phyloP scores from a whole-genome alignment of 2,888 invertebrate species.

The Nomada ruficornis region DNA sequence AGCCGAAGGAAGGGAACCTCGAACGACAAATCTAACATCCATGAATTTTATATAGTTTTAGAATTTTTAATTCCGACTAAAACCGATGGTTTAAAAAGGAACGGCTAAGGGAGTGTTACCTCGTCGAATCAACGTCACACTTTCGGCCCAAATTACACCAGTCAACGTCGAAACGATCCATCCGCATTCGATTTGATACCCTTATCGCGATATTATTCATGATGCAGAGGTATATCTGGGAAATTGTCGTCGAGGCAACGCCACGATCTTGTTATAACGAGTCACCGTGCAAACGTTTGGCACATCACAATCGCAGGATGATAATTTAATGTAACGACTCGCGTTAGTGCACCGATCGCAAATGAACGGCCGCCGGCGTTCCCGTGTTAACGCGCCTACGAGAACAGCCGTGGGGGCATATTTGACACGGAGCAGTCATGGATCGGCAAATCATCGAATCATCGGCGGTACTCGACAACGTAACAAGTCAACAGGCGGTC shows the following conservation, averaged over 20 bases:
- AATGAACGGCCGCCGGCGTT: slow-evolving; percentile 70
- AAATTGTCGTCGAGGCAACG: slow-evolving; percentile 70
- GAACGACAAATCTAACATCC: background rate
- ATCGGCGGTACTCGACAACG: slow-evolving; percentile 81
- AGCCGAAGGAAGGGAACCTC: background rate
- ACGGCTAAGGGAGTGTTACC: background rate
- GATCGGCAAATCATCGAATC: slow-evolving; percentile 83
- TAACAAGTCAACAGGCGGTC: slow-evolving; percentile 82
- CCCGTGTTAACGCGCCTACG: slow-evolving; percentile 70
- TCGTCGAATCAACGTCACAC: slow-evolving; percentile 1
- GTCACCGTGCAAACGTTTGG: slow-evolving; percentile 69
- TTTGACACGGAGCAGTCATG: slow-evolving; percentile 78
- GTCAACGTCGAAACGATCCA: slow-evolving; percentile 46
- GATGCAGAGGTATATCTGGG: slow-evolving; percentile 60
- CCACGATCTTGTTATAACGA: slow-evolving; percentile 72
- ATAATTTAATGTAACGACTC: slow-evolving; percentile 80
- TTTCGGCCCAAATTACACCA: slow-evolving; percentile 33
- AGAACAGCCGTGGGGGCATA: slow-evolving; percentile 71
- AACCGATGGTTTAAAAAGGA: background rate
- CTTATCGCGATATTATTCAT: slow-evolving; percentile 52
- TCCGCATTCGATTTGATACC: slow-evolving; percentile 48
- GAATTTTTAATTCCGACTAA: too few relatives aligned
- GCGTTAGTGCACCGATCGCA: slow-evolving; percentile 72
- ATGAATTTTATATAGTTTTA: background rate
- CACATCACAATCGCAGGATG: slow-evolving; percentile 75